A percentile compares a stretch with the other conserved stretches of the same genome.
Conservation (phyloP, 2,797 vertebrate species). For the Prionace glauca region DNA sequence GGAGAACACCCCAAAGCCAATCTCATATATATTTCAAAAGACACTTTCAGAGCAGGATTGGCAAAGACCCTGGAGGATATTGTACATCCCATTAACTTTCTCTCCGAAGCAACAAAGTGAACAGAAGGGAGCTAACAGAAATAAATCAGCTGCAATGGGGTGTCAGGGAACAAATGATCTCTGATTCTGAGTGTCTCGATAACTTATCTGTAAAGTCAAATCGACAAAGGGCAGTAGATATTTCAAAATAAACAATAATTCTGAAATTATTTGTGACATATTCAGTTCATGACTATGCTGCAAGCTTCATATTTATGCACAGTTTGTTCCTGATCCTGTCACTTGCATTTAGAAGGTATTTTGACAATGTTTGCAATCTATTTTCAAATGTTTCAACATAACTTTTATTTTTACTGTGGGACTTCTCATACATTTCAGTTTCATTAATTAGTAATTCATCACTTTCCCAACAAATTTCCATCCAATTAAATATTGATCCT, state of each 20-base stretch:
- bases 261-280: neutral
- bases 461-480: neutral
- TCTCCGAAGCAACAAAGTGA: neutral
- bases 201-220: neutral
- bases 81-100: neutral
- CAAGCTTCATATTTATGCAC: neutral
- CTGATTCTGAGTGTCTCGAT: neutral
- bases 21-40: neutral
- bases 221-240: neutral
- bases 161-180: no score
- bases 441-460: neutral
- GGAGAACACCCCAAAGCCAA: neutral
- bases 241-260: neutral
- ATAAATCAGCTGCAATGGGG: neutral
- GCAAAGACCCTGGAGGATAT: neutral
- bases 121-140: neutral
- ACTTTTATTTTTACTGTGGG: neutral
- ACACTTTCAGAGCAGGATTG: neutral
- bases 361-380: neutral
- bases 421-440: neutral
- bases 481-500: neutral
- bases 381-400: neutral
- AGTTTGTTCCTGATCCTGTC: neutral
- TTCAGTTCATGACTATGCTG: neutral
- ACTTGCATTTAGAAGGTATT: neutral